Base-by-base conservation (phyloP, 2,113 vertebrate species). In the Hirundichthys speculiger region DNA sequence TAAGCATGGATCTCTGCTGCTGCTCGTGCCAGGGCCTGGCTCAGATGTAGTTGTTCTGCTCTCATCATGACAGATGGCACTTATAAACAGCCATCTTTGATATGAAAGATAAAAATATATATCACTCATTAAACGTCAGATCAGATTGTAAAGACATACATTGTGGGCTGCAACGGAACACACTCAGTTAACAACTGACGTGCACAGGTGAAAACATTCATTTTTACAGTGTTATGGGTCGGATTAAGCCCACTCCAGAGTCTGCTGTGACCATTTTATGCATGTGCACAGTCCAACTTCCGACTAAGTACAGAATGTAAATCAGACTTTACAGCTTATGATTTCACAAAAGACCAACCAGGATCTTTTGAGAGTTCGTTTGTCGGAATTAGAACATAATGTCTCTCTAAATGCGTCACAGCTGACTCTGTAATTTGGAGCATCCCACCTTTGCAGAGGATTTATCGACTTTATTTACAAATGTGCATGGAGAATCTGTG, bases 11-110 rank as follows among this genome's bases (percentile, higher is more conserved):
- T 15, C 20, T 48, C 38, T 77, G 42, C 19, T 45, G 30, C 66
- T 77, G 24, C 30, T 34, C 46, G 61, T 61, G 47, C 71, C 45
- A 61, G 49, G 43, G 34, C 18, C 70, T 58, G 67, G 64, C 49
- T 72, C 52, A 25, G n/a, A 40, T 67, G 46, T 68, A 47, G 18
- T 69, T 79, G 63, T 60, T 68, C 52, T 48, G 56, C 53, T 67
- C 67, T 70, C 62, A 51, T 72, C 39, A 19, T 73, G 54, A 77
- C 80, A 87, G 82, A 85, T 87, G 80, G 77, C 77, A 79, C 59
- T 76, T 85, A 71, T 62, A 81, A 72, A 78, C 51, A 73, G 79
- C 67, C 73, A 75, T 80, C 70, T 75, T 79, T 72, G 59, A 72
- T 69, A 55, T 49, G 41, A 53, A 50, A 75, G 54, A 73, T 53